These are phyloP conservation scores for Pelochelys cantorii DNA, from an alignment of 2,797 vertebrate species.

Conservation along the genomic window DNA sequence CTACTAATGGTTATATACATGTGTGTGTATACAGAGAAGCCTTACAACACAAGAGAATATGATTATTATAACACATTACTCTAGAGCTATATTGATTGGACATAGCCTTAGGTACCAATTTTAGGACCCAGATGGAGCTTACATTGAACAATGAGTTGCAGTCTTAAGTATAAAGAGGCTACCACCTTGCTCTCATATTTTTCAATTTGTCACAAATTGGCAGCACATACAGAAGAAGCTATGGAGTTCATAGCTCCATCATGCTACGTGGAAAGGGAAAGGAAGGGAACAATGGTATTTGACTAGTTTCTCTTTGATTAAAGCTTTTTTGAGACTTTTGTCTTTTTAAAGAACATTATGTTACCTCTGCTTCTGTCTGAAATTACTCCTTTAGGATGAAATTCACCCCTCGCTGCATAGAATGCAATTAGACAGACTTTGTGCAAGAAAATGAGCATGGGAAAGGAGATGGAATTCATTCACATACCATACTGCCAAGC, in stretches of 20 bases:
- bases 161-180: not conserved
- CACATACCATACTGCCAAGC: not conserved
- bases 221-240: fast-evolving
- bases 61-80: not conserved
- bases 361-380: not conserved
- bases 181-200: not conserved
- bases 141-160: not conserved
- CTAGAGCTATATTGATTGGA: not conserved
- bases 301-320: not conserved
- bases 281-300: fast-evolving
- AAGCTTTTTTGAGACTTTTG: not conserved
- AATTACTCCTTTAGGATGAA: not conserved
- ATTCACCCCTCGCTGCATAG: not conserved
- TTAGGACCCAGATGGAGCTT: not conserved
- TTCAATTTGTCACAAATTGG: fast-evolving
- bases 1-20: not conserved
- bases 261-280: not conserved
- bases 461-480: not conserved
- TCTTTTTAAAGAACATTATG: not conserved
- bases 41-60: not conserved
- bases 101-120: not conserved
- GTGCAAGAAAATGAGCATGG: not conserved
- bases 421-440: not conserved
- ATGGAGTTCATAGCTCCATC: not conserved
- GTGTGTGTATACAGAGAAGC: not conserved